Percentiles rank a stretch among this genome's conserved stretches.
phyloP scores from a whole-genome alignment of 2,888 invertebrate species.

The Meghimatium bilineatum region DNA sequence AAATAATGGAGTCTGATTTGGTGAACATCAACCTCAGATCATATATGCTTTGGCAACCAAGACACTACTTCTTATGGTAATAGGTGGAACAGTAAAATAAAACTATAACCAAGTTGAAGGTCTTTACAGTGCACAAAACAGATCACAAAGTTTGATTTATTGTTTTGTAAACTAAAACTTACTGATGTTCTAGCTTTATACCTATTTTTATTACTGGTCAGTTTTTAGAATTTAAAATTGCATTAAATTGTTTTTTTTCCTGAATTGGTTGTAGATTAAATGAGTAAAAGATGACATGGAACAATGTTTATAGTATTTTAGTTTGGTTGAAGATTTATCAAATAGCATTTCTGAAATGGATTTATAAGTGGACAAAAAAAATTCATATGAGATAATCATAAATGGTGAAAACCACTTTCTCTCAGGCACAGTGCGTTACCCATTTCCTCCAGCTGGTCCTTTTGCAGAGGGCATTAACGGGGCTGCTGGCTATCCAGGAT shows the following conservation, averaged over 20 bases:
- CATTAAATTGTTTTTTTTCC: neutral
- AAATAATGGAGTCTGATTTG: too few species aligned
- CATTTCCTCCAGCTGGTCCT: conserved; percentile 55
- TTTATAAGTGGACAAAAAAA: neutral
- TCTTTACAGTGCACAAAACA: too few species aligned
- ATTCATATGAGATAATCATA: neutral
- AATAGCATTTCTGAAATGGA: neutral
- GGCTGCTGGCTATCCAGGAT: conserved; percentile 64
- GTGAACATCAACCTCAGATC: too few species aligned
- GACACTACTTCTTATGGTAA: too few species aligned
- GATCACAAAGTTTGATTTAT: too few species aligned
- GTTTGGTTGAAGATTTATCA: neutral
- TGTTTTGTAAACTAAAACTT: too few species aligned
- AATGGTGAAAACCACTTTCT: conserved; percentile 17
- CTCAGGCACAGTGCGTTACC: conserved; percentile 47
- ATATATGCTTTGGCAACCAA: too few species aligned
- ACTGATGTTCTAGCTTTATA: too few species aligned
- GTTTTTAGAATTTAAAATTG: neutral
- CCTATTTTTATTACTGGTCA: too few species aligned
- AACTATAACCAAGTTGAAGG: too few species aligned
- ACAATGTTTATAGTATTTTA: neutral
- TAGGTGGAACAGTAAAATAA: too few species aligned
- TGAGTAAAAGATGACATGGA: neutral
- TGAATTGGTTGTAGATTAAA: neutral
- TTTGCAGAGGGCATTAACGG: conserved; percentile 71